Conservation (phyloP, 2,797 vertebrate genomes). For the Harpagifer antarcticus region DNA sequence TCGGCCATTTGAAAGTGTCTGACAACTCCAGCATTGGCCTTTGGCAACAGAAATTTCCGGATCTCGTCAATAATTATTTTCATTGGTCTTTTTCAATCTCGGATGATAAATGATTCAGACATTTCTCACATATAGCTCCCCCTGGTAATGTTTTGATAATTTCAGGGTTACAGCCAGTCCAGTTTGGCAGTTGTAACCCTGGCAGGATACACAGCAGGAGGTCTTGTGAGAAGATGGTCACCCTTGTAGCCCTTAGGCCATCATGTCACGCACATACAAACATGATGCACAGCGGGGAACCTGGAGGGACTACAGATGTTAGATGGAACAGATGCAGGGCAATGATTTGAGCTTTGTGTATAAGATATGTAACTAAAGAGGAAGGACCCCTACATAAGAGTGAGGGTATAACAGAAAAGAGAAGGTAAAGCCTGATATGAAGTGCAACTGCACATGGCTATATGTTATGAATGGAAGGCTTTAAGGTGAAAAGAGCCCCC, state of each 20-base stretch:
- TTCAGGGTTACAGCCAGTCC: not conserved
- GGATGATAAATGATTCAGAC: too few relatives aligned
- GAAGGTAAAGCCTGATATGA: slow-evolving; percentile 19
- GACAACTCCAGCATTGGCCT: too few relatives aligned
- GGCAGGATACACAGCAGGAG: slow-evolving; percentile 24
- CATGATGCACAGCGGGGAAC: slow-evolving; percentile 17
- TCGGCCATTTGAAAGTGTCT: too few relatives aligned
- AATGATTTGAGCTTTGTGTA: slow-evolving; percentile 26
- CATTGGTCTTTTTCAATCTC: too few relatives aligned
- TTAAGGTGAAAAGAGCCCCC: slow-evolving; percentile 71
- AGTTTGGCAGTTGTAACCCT: slow-evolving; percentile 18
- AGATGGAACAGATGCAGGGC: slow-evolving; percentile 20
- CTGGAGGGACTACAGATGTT: slow-evolving; percentile 24
- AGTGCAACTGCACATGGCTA: slow-evolving; percentile 55
- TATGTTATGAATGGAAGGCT: slow-evolving; percentile 72
- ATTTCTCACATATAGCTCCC: too few relatives aligned
- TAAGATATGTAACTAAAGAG: slow-evolving; percentile 14
- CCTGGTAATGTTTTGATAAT: too few relatives aligned
- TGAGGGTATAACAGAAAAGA: not conserved
- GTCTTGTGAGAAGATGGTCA: slow-evolving; percentile 36
- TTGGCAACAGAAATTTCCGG: too few relatives aligned
- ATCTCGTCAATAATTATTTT: too few relatives aligned
- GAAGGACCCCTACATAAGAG: not conserved
- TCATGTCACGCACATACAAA: slow-evolving; percentile 55
- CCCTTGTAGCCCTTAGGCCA: slow-evolving; percentile 73